Percentiles rank a stretch among this genome's conserved stretches.
phyloP scores from a whole-genome alignment of 2,113 vertebrate genomes.

The Laterallus jamaicensis region DNA sequence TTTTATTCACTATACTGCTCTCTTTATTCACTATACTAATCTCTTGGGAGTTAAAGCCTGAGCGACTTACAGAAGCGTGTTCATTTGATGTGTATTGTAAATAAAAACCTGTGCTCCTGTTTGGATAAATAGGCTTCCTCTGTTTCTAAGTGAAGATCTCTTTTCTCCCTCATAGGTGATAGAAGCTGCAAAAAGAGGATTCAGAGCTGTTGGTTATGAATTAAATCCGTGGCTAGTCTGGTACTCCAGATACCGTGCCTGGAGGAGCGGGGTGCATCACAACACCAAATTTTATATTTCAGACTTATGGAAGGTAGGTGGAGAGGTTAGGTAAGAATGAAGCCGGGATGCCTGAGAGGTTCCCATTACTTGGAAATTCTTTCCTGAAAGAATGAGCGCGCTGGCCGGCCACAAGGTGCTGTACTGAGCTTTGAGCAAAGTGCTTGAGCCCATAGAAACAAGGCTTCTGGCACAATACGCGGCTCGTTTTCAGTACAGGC shows the following conservation, averaged over 20 bases:
- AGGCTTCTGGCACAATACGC: rapidly evolving
- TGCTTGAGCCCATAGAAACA: not conserved
- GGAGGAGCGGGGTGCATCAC: conserved; percentile 87
- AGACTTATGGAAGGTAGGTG: conserved; percentile 93
- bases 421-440: not conserved
- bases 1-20: not conserved
- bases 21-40: not conserved
- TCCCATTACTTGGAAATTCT: not conserved
- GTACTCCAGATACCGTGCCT: conserved; percentile 90
- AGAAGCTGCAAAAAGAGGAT: conserved; percentile 91
- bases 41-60: not conserved
- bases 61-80: not conserved
- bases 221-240: conserved; percentile 97
- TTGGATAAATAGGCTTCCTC: not conserved
- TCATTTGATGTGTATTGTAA: not conserved
- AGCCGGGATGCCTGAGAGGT: not conserved
- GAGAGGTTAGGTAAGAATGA: not conserved
- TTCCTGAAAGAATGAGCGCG: not conserved
- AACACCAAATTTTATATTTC: conserved; percentile 86
- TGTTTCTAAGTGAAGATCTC: not conserved
- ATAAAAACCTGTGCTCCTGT: not conserved
- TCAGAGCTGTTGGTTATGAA: conserved; percentile 89
- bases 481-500: not conserved
- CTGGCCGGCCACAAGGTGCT: not conserved
- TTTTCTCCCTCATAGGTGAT: conserved; percentile 82